These are phyloP conservation scores for Melanchra persicariae DNA, from an alignment of 2,888 invertebrate genomes.

Conservation along the genomic window DNA sequence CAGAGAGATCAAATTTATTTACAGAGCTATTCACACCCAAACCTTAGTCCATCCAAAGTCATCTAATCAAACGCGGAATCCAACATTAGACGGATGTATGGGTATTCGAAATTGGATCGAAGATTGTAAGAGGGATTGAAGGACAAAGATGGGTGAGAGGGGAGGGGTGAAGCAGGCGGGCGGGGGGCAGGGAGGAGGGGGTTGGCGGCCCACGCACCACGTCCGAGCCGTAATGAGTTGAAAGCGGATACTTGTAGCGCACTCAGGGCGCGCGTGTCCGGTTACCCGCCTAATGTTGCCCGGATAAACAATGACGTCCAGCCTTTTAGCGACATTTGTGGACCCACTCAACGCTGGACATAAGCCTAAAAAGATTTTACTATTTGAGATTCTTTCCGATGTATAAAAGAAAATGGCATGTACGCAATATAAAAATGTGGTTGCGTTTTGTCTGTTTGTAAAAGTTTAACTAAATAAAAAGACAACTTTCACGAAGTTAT, in stretches of 20 bases:
- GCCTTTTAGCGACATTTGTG: slow-evolving; percentile 91
- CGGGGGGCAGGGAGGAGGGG: slow-evolving; percentile 59
- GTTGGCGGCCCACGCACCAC: slow-evolving; percentile 87
- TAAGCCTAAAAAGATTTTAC: slow-evolving; percentile 90
- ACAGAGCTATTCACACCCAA: slow-evolving; percentile 49
- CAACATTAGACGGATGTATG: slow-evolving; percentile 85
- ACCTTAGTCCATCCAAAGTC: slow-evolving; percentile 64
- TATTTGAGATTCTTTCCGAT: slow-evolving; percentile 85
- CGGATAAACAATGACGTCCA: slow-evolving; percentile 91
- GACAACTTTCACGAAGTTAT: background rate
- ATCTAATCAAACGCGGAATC: slow-evolving; percentile 84
- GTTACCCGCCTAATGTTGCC: slow-evolving; percentile 91
- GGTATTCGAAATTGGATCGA: slow-evolving; percentile 89
- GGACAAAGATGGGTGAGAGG: slow-evolving; percentile 83
- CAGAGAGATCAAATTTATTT: slow-evolving; percentile 44
- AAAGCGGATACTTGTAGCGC: slow-evolving; percentile 91
- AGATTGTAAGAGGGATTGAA: slow-evolving; percentile 89
- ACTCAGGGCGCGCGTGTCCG: slow-evolving; percentile 90
- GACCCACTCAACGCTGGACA: slow-evolving; percentile 90
- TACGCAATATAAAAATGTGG: slow-evolving; percentile 60
- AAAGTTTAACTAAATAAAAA: background rate
- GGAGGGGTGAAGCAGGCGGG: slow-evolving; percentile 69
- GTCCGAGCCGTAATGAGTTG: slow-evolving; percentile 90
- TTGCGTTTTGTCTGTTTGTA: slow-evolving; percentile 31
- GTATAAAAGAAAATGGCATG: slow-evolving; percentile 71